A percentile compares a stretch with the other conserved stretches of the same genome.
Evolutionary conservation across 2,113 vertebrate genomes (phyloP).

Genomic region (Sapayoa aenigma): DNA sequence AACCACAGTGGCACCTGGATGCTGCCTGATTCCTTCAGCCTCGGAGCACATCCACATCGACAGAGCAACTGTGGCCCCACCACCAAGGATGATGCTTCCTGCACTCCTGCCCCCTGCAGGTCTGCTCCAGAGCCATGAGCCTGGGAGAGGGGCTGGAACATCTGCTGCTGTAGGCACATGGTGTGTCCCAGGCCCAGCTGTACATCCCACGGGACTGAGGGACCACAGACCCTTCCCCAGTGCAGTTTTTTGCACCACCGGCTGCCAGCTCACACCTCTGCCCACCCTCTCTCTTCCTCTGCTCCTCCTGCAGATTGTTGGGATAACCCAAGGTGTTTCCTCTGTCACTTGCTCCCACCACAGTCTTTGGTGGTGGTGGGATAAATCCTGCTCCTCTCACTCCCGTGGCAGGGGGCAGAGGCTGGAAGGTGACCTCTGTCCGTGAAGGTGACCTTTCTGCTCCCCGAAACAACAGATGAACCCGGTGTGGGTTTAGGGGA

Average conservation of each 20-base stretch:
- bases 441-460: background rate
- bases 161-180: rapidly evolving
- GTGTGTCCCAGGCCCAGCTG: background rate
- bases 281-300: background rate
- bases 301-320: background rate
- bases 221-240: background rate
- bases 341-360: background rate
- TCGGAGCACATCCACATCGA: background rate
- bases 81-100: background rate
- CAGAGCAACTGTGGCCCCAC: background rate
- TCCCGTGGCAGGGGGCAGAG: background rate
- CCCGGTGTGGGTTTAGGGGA: background rate
- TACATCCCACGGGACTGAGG: background rate
- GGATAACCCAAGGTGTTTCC: background rate
- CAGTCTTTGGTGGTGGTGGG: background rate
- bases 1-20: background rate
- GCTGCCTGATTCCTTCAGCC: background rate
- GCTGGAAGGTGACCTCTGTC: background rate
- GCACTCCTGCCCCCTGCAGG: background rate
- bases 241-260: background rate
- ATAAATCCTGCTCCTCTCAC: background rate
- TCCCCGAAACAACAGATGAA: background rate
- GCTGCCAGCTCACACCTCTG: background rate
- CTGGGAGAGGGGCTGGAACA: background rate
- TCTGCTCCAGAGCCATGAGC: background rate